Conservation (phyloP, 2,113 vertebrate genomes). For the Anolis carolinensis region DNA sequence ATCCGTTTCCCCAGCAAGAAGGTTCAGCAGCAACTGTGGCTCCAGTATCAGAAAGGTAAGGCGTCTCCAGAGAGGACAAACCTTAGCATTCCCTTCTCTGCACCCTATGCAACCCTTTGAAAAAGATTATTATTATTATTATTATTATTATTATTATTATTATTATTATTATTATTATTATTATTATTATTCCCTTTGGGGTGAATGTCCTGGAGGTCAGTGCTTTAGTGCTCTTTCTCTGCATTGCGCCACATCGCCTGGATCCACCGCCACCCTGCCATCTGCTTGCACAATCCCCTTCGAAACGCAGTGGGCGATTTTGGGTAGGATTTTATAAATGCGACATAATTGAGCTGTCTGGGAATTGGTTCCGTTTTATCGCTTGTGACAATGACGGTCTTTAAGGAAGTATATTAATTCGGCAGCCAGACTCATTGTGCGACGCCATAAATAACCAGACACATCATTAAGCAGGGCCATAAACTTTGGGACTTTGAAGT, state of each 20-base stretch:
- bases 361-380: slow-evolving; percentile 76
- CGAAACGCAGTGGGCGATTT: background rate
- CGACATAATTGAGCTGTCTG: slow-evolving; percentile 76
- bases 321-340: slow-evolving; percentile 61
- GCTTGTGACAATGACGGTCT: slow-evolving; percentile 77
- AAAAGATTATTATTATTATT: too few relatives aligned
- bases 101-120: background rate
- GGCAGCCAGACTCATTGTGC: slow-evolving; percentile 73
- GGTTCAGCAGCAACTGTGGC: slow-evolving; percentile 98
- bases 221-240: background rate
- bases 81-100: too few relatives aligned
- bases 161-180: too few relatives aligned
- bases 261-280: background rate
- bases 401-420: slow-evolving; percentile 84
- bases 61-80: fast-evolving
- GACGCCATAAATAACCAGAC: slow-evolving; percentile 80
- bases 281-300: fast-evolving
- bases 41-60: slow-evolving; percentile 99
- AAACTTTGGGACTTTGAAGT: slow-evolving; percentile 80
- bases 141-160: too few relatives aligned
- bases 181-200: too few relatives aligned
- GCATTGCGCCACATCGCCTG: background rate
- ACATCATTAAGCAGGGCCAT: slow-evolving; percentile 83
- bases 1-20: slow-evolving; percentile 99
- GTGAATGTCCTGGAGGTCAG: background rate